Conservation (phyloP, 35 echinoderm and acorn worm species). For the Apostichopus parvimensis region DNA sequence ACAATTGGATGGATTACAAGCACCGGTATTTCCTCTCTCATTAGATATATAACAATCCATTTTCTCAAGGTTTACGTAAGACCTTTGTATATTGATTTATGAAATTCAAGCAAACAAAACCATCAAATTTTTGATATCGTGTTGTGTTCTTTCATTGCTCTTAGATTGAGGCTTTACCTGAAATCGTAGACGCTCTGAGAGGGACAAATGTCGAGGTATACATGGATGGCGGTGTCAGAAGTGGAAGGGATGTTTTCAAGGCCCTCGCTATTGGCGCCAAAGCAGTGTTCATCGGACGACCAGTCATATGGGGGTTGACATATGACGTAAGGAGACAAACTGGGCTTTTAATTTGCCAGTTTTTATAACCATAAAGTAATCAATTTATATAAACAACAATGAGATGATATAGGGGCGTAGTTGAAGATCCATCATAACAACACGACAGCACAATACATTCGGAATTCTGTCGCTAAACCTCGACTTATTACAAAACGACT, state of each 20-base stretch:
- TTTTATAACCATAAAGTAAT: no score
- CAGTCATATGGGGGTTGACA: background rate
- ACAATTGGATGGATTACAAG: conserved; percentile 54
- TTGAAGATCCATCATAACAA: no score
- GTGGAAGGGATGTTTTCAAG: conserved; percentile 39
- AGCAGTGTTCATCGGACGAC: background rate
- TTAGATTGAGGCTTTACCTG: conserved; percentile 31
- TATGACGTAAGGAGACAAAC: background rate
- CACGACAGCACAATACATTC: no score
- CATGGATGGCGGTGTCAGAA: conserved; percentile 25
- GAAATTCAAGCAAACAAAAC: background rate
- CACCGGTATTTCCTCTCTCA: conserved; percentile 38
- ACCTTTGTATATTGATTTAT: background rate
- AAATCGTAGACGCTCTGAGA: background rate
- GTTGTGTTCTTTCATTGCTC: background rate
- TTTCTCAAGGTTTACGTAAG: background rate
- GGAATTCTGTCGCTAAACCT: no score
- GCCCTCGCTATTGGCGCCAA: conserved; percentile 39
- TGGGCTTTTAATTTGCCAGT: no score
- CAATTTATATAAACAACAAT: no score
- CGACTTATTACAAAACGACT: no score
- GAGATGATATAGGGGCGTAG: no score
- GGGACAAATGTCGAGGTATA: conserved; percentile 3
- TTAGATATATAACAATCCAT: no score
- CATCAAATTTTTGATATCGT: background rate